Base-by-base conservation (phyloP, 1,140 invertebrate genomes). In the Drosophila azteca region DNA sequence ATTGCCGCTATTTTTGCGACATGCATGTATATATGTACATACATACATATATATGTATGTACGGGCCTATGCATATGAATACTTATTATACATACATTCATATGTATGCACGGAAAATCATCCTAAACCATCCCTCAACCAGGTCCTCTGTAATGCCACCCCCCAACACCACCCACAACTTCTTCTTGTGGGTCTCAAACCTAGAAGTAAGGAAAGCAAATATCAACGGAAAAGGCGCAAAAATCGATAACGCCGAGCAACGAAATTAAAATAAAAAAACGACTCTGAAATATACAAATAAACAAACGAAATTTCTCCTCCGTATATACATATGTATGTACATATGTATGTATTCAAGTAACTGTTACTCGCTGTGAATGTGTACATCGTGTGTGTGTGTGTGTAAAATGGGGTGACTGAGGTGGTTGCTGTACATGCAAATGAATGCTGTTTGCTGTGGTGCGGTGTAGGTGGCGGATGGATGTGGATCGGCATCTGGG, bases 241-340 rank as follows among this genome's bases (percentile, higher is more conserved):
- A 79, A 81, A 81, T 81, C 78, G 77, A 81, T 81, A 81, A 72
- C 53, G 39, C 48, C 61, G 49, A 71, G 68, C 58, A 65, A 55
- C 77, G 52, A 77, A 75, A 78, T 80, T 75, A 79, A 78, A 79
- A 81, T 71, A 70, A 69, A 79, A 79, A 78, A 63, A 53, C 58
- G 62, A 51, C 45, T 66, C n/a, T 45, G 57, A 54, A 69, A 63
- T 60, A 39, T 52, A 60, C 49, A 66, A 66, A 65, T 62, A 66
- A 79, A 77, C 76, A 72, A 64, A 64, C 35, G 49, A 53, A 22
- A 63, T 48, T 52, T 49, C 9, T 39, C 11, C 17, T 52, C 3
- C 44, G 26, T 49, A 29, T 48, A 8, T 58, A 44, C 26, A 26
- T 63, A 11, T 53, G 17, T 51, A 11, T 60, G 13, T 65, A 31